A percentile compares a stretch with the other conserved stretches of the same genome.
phyloP scores from a whole-genome alignment of 2,888 invertebrate genomes.

The Rhamnusium bicolor region DNA sequence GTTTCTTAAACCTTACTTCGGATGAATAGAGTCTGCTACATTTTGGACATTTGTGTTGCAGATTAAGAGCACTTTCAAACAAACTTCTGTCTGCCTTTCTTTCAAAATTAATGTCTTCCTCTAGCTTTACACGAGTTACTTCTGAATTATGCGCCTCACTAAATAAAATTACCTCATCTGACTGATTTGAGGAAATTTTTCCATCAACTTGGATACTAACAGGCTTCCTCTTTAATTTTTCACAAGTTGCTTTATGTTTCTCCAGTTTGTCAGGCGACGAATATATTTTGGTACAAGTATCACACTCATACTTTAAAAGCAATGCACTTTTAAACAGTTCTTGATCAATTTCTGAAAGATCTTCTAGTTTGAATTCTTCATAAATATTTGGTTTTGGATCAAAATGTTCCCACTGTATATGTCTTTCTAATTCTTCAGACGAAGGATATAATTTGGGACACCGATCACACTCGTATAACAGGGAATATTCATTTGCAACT shows the following conservation, averaged over 20 bases:
- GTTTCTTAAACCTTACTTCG: neutral
- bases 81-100: neutral
- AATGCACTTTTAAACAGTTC: slow-evolving; percentile 1
- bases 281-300: neutral
- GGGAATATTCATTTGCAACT: neutral
- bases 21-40: neutral
- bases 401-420: neutral
- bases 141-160: neutral
- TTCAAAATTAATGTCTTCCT: neutral
- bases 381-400: neutral
- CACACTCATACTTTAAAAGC: neutral
- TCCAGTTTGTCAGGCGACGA: neutral
- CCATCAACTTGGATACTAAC: neutral
- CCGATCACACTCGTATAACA: neutral
- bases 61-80: neutral
- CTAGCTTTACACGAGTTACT: neutral
- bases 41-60: neutral
- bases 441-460: neutral
- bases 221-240: neutral
- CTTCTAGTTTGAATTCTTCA: neutral
- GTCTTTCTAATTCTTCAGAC: neutral
- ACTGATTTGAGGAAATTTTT: neutral
- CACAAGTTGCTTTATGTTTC: neutral
- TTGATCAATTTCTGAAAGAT: neutral
- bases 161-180: neutral